These are phyloP conservation scores for Zaprionus bogoriensis DNA, from an alignment of 2,888 invertebrate genomes.

Conservation along the genomic window DNA sequence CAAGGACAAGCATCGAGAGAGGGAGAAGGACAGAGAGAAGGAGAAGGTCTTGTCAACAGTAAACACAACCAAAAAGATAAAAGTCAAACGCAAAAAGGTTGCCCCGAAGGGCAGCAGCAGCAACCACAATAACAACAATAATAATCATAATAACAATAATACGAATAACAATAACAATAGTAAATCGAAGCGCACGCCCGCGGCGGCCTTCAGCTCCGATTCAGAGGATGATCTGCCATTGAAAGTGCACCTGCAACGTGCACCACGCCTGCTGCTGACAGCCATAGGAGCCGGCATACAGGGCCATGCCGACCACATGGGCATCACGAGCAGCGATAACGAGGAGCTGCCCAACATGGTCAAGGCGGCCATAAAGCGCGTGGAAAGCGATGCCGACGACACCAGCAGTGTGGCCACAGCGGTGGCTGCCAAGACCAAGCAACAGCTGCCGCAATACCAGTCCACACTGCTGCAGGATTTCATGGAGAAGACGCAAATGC, in stretches of 20 bases:
- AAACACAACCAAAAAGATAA: conserved; percentile 73
- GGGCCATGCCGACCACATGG: conserved; percentile 66
- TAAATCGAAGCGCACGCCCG: conserved; percentile 38
- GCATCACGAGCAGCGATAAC: conserved; percentile 87
- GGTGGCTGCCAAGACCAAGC: conserved; percentile 78
- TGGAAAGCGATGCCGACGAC: conserved; percentile 89
- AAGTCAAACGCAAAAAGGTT: conserved; percentile 80
- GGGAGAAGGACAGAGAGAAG: conserved; percentile 38
- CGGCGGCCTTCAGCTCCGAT: conserved; percentile 68
- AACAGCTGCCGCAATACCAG: conserved; percentile 85
- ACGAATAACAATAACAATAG: conserved; percentile 3
- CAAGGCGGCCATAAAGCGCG: conserved; percentile 90
- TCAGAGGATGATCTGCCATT: conserved; percentile 77
- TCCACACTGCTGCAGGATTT: conserved; percentile 91
- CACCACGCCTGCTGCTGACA: conserved; percentile 75
- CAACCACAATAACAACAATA: conserved; percentile 19
- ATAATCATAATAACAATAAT: conserved; percentile 26
- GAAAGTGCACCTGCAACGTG: conserved; percentile 71
- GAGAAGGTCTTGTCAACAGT: conserved; percentile 26
- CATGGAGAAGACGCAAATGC: conserved; percentile 89
- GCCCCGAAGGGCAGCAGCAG: conserved; percentile 31
- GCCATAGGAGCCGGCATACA: conserved; percentile 51
- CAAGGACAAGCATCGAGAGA: conserved; percentile 46
- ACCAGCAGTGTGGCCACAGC: conserved; percentile 44
- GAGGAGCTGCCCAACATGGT: conserved; percentile 90